Conservation (phyloP, 2,888 invertebrate genomes). For the Perdita meconis region DNA sequence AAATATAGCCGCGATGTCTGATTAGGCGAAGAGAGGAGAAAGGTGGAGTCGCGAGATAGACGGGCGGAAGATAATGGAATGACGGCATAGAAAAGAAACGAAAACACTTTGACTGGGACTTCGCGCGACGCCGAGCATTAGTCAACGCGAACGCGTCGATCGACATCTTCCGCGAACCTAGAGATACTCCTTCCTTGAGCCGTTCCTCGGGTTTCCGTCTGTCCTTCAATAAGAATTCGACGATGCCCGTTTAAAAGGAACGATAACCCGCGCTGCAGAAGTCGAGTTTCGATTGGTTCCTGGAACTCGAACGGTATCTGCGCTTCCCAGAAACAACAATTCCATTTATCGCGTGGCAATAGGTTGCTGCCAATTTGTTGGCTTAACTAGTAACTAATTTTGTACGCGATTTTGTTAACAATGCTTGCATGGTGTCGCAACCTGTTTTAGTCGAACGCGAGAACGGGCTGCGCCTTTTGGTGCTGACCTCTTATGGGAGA, state of each 20-base stretch:
- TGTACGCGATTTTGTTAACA: background rate
- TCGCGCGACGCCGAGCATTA: constrained; percentile 18
- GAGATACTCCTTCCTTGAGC: background rate
- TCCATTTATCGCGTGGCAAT: background rate
- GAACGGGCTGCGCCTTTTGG: background rate
- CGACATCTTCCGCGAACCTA: background rate
- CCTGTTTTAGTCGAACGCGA: too few relatives aligned
- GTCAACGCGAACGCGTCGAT: constrained; percentile 17
- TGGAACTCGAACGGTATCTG: background rate
- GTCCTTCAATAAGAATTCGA: background rate
- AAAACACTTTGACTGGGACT: constrained; percentile 1
- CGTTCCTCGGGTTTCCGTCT: background rate
- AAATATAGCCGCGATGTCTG: constrained; percentile 49
- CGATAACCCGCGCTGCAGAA: background rate
- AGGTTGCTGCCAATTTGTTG: background rate
- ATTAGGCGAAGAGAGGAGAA: constrained; percentile 36
- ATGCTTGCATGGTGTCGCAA: background rate
- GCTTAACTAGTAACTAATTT: constrained; percentile 1
- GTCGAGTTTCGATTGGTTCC: background rate
- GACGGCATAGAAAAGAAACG: constrained; percentile 31
- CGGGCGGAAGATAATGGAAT: constrained; percentile 33
- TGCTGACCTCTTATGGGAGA: too few relatives aligned
- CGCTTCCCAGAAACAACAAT: constrained; percentile 2
- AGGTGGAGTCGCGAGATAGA: constrained; percentile 41
- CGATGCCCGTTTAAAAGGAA: background rate